Evolutionary conservation across 2,113 vertebrate species (phyloP).

Genomic region (Ageneiosus marmoratus): DNA sequence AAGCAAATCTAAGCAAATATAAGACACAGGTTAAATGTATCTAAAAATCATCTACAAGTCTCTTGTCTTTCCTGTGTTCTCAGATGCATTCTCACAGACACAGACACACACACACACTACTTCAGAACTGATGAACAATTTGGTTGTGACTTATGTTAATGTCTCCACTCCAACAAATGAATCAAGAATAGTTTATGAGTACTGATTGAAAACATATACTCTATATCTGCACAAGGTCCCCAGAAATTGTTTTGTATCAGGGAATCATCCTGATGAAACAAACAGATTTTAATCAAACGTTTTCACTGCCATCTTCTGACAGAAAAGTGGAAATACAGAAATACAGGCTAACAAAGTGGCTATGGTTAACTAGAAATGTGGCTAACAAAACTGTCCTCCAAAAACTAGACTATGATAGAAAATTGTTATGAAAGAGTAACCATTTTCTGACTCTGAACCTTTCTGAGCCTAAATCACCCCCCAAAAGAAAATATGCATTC

Average conservation of each 20-base stretch:
- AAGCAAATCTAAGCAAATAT: too few relatives aligned
- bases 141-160: too few relatives aligned
- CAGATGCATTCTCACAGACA: too few relatives aligned
- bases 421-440: neutral
- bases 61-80: neutral
- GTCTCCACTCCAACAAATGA: too few relatives aligned
- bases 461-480: neutral
- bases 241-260: neutral
- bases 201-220: too few relatives aligned
- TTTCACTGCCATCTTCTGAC: conserved; percentile 44
- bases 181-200: too few relatives aligned
- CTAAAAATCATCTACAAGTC: neutral
- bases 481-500: neutral
- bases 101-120: too few relatives aligned
- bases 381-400: neutral
- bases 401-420: neutral
- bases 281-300: neutral
- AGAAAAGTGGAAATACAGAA: conserved; percentile 1
- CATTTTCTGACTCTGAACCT: neutral
- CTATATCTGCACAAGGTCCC: too few relatives aligned
- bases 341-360: too few relatives aligned
- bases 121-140: too few relatives aligned
- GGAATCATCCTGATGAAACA: neutral
- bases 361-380: neutral
- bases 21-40: neutral